Percentiles rank a stretch among this genome's conserved stretches.
These are phyloP conservation scores for Henricia sp. DNA, from an alignment of 53 echinoderm and acorn worm genomes.

Conservation along the genomic window DNA sequence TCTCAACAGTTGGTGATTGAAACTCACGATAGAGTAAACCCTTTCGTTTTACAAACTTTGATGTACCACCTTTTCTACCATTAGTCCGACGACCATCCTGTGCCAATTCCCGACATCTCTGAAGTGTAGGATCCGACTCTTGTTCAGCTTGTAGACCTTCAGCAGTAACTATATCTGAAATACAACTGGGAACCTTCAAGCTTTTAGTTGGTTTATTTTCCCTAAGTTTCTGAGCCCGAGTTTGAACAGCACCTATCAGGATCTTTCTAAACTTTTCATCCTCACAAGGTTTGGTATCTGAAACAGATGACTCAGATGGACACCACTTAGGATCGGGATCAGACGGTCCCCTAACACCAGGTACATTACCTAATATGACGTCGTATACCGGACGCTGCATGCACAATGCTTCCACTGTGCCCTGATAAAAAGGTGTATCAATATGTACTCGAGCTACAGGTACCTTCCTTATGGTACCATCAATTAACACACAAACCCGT, in stretches of 20 bases:
- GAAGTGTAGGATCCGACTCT: constrained; percentile 33
- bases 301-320: background rate
- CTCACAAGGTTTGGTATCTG: too few species aligned
- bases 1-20: constrained; percentile 33
- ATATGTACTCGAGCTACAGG: constrained; percentile 28
- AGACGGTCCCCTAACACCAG: constrained; percentile 40
- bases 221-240: background rate
- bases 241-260: constrained; percentile 22
- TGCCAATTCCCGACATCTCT: constrained; percentile 18
- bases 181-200: constrained; percentile 42
- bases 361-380: constrained; percentile 63
- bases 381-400: constrained; percentile 62
- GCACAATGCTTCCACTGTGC: constrained; percentile 36
- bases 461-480: constrained; percentile 38
- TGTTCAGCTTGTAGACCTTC: constrained; percentile 38
- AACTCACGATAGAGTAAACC: constrained; percentile 50
- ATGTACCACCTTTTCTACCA: background rate
- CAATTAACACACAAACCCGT: constrained; percentile 27
- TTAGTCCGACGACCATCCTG: background rate
- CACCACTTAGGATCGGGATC: constrained; percentile 40
- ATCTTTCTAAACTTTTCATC: too few species aligned
- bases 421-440: constrained; percentile 39
- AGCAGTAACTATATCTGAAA: constrained; percentile 38
- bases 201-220: constrained; percentile 24
- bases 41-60: constrained; percentile 19